Conservation (phyloP, 1,140 invertebrate genomes). For the Leptoteleia sp. region DNA sequence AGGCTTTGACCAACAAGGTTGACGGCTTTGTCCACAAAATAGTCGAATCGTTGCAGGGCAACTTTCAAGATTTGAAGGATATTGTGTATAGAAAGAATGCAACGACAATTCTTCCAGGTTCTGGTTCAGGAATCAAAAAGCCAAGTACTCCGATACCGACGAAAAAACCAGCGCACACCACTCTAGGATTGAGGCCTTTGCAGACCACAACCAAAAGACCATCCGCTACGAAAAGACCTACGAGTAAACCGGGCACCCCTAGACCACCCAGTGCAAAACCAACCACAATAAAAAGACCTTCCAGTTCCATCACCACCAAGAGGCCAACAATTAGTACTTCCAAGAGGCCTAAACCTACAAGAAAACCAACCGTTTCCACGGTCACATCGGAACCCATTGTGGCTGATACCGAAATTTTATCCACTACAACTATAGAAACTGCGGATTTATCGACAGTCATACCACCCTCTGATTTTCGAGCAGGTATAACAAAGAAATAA, state of each 20-base stretch:
- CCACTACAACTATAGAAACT: slow-evolving; percentile 30
- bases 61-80: slow-evolving; percentile 89
- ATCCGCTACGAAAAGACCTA: slow-evolving; percentile 69
- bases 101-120: slow-evolving; percentile 57
- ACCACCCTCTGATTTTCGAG: slow-evolving; percentile 67
- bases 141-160: slow-evolving; percentile 68
- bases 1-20: slow-evolving; percentile 88
- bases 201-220: slow-evolving; percentile 63
- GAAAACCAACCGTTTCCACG: slow-evolving; percentile 62
- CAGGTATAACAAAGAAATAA: slow-evolving; percentile 56
- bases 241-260: slow-evolving; percentile 51
- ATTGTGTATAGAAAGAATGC: slow-evolving; percentile 85
- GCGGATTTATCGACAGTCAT: slow-evolving; percentile 47
- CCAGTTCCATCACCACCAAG: slow-evolving; percentile 51
- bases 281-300: slow-evolving; percentile 72
- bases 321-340: slow-evolving; percentile 74
- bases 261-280: slow-evolving; percentile 69
- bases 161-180: slow-evolving; percentile 68
- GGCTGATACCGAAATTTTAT: slow-evolving; percentile 42
- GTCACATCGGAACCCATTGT: slow-evolving; percentile 41
- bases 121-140: slow-evolving; percentile 69
- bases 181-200: slow-evolving; percentile 52
- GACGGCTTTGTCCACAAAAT: slow-evolving; percentile 91
- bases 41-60: slow-evolving; percentile 89
- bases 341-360: slow-evolving; percentile 73